Percentiles rank a stretch among this genome's conserved stretches.
Evolutionary conservation across 1,140 invertebrate species (phyloP).

Genomic region (Drosophila subpulchrella): DNA sequence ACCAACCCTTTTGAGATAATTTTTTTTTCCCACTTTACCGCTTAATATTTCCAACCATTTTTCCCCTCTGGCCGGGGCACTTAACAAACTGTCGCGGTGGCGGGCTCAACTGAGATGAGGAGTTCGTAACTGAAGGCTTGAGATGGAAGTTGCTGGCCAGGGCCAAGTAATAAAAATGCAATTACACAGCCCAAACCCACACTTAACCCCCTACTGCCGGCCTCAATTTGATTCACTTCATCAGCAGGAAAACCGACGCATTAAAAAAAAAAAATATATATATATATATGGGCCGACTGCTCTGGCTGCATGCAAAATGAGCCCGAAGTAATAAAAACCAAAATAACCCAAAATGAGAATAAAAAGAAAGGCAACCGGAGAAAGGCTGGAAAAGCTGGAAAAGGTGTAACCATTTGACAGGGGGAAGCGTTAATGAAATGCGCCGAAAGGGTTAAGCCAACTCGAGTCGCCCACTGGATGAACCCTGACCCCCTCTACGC

Average conservation of each 20-base stretch:
- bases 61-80: slow-evolving; percentile 31
- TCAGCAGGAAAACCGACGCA: slow-evolving; percentile 79
- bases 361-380: slow-evolving; percentile 11
- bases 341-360: slow-evolving; percentile 37
- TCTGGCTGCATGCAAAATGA: slow-evolving; percentile 70
- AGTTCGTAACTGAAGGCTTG: slow-evolving; percentile 7
- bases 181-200: slow-evolving; percentile 64
- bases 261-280: slow-evolving; percentile 54
- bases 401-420: slow-evolving; percentile 34
- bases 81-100: slow-evolving; percentile 73
- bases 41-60: slow-evolving; percentile 8
- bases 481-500: slow-evolving; percentile 2
- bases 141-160: slow-evolving; percentile 28
- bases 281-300: not conserved
- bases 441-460: slow-evolving; percentile 68
- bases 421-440: slow-evolving; percentile 70
- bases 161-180: slow-evolving; percentile 84
- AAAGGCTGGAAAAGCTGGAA: slow-evolving; percentile 10
- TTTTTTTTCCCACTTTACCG: slow-evolving; percentile 1
- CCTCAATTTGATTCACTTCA: slow-evolving; percentile 82
- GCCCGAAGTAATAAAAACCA: slow-evolving; percentile 65
- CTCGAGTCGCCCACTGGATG: slow-evolving; percentile 1
- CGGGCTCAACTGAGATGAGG: slow-evolving; percentile 22
- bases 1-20: slow-evolving; percentile 57
- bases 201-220: slow-evolving; percentile 1